Conservation (phyloP, 2,797 vertebrate species). For the Muscicapa striata region DNA sequence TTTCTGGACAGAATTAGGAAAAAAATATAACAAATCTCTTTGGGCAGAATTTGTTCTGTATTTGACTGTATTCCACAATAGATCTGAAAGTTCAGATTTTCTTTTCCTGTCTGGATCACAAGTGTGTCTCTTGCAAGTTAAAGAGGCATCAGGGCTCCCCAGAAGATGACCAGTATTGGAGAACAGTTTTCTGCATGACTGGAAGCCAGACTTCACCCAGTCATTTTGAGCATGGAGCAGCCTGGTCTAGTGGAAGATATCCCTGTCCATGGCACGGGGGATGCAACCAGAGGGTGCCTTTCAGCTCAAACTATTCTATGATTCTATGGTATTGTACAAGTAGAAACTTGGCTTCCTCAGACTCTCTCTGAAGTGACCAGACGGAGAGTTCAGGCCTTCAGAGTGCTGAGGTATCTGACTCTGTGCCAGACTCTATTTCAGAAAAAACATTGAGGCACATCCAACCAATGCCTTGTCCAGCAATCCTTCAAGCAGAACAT, state of each 20-base stretch:
- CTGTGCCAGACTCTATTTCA: neutral
- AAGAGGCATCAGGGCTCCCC: neutral
- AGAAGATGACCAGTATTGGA: neutral
- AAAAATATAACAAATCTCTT: neutral
- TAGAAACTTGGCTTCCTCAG: neutral
- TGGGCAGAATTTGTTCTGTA: neutral
- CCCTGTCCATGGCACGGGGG: fast-evolving
- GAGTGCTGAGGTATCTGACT: neutral
- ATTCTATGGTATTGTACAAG: fast-evolving
- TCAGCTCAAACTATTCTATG: neutral
- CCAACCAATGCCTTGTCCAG: neutral
- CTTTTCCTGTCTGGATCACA: neutral
- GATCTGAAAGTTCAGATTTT: neutral
- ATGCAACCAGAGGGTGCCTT: neutral
- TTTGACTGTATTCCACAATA: neutral
- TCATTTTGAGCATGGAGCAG: neutral
- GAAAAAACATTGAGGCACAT: neutral
- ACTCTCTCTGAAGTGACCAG: neutral
- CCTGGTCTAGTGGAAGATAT: neutral
- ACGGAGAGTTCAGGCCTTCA: neutral
- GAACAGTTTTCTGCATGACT: neutral
- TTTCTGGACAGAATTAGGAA: neutral
- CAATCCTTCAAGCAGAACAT: neutral
- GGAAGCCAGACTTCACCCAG: neutral
- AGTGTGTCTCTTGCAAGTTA: neutral